Evolutionary conservation across 2,888 invertebrate genomes (phyloP).

Genomic region (Diloba caeruleocephala): DNA sequence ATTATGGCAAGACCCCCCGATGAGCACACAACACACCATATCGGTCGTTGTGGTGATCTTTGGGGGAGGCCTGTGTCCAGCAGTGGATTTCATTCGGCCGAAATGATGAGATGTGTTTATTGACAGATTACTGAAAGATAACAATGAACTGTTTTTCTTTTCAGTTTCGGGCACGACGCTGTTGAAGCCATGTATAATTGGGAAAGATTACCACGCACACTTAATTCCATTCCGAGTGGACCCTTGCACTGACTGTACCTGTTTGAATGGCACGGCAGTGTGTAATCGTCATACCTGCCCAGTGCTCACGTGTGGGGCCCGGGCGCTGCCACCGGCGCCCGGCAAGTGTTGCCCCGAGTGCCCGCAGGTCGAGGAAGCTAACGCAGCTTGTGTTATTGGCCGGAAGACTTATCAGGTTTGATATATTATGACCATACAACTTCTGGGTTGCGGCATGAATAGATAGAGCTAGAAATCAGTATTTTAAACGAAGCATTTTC

Average conservation of each 20-base stretch:
- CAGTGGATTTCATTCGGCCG: too few relatives aligned
- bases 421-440: conserved; percentile 23
- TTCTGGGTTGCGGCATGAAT: too few relatives aligned
- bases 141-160: background rate
- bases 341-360: conserved; percentile 94
- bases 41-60: too few relatives aligned
- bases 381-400: conserved; percentile 91
- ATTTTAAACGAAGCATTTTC: too few relatives aligned
- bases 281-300: conserved; percentile 96
- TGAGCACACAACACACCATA: too few relatives aligned
- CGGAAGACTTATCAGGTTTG: conserved; percentile 92
- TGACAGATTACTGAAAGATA: too few relatives aligned
- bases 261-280: conserved; percentile 93
- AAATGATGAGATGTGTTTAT: too few relatives aligned
- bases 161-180: conserved; percentile 75
- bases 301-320: conserved; percentile 95
- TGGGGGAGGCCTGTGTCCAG: too few relatives aligned
- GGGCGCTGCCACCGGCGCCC: conserved; percentile 90
- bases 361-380: conserved; percentile 91
- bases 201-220: conserved; percentile 91
- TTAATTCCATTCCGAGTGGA: conserved; percentile 91
- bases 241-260: conserved; percentile 95
- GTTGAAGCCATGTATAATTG: conserved; percentile 91
- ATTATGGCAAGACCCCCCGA: too few relatives aligned
- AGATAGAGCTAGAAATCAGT: too few relatives aligned